Conservation (phyloP, 2,888 invertebrate species). For the Agrotis exclamationis region DNA sequence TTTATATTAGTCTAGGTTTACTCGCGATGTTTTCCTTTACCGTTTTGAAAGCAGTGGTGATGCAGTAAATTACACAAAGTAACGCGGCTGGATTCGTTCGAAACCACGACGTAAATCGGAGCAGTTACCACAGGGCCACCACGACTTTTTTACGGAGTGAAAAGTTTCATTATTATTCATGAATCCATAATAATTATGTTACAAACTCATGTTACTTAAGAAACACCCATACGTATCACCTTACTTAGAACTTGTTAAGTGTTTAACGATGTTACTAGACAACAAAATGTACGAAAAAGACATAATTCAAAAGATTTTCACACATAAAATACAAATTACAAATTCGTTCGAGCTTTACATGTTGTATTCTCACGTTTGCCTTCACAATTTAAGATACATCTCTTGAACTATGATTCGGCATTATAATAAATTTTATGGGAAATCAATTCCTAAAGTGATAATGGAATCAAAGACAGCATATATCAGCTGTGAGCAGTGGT, state of each 20-base stretch:
- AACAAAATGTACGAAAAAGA: conserved; percentile 16
- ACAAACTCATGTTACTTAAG: neutral
- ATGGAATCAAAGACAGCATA: conserved; percentile 71
- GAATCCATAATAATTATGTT: too few species aligned
- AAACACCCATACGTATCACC: neutral
- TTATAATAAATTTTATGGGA: conserved; percentile 60
- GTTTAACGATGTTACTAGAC: neutral
- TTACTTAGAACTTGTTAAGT: neutral
- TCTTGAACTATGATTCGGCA: conserved; percentile 28
- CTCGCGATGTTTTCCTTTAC: too few species aligned
- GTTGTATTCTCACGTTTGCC: conserved; percentile 49
- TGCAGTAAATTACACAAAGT: too few species aligned
- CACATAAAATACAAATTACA: conserved; percentile 47
- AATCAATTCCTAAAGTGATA: conserved; percentile 67
- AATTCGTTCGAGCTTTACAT: conserved; percentile 33
- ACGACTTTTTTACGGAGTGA: too few species aligned
- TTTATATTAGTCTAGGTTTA: too few species aligned
- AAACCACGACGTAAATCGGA: too few species aligned
- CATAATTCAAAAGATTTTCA: conserved; percentile 45
- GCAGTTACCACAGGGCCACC: too few species aligned
- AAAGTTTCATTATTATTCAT: too few species aligned
- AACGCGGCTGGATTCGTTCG: too few species aligned
- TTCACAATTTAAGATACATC: conserved; percentile 45
- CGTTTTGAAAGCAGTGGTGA: too few species aligned
- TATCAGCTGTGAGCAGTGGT: conserved; percentile 68